Percentiles rank a stretch among this genome's conserved stretches.
phyloP scores from a whole-genome alignment of 2,888 invertebrate genomes.

The Helicoverpa assulta region DNA sequence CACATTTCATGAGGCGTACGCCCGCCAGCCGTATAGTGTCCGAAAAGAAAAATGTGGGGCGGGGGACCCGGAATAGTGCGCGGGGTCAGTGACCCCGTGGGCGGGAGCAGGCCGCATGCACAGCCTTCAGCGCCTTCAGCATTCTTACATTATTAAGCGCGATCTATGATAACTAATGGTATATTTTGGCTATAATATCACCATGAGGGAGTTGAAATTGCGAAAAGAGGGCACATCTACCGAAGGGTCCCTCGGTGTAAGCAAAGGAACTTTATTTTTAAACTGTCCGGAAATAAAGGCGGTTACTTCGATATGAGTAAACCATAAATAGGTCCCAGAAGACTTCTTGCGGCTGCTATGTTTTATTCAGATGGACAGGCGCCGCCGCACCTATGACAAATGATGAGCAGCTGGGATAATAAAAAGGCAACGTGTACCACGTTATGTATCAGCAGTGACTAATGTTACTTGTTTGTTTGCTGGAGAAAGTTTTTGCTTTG shows the following conservation, averaged over 20 bases:
- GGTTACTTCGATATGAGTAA: constrained; percentile 68
- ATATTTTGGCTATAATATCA: constrained; percentile 70
- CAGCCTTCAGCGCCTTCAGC: constrained; percentile 76
- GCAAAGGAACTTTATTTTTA: constrained; percentile 70
- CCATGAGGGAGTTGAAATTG: constrained; percentile 66
- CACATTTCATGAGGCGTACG: constrained; percentile 78
- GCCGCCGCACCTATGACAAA: constrained; percentile 72
- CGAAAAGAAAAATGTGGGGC: constrained; percentile 88
- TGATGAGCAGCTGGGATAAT: constrained; percentile 68
- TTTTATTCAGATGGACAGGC: constrained; percentile 80
- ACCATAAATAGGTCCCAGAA: constrained; percentile 79
- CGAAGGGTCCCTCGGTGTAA: constrained; percentile 40
- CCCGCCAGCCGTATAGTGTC: constrained; percentile 81
- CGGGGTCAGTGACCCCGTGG: constrained; percentile 81
- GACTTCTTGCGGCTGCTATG: constrained; percentile 77
- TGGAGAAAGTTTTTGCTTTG: constrained; percentile 55
- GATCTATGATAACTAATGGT: constrained; percentile 77
- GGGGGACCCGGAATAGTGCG: constrained; percentile 76
- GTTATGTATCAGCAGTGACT: constrained; percentile 58
- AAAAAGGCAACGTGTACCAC: constrained; percentile 53
- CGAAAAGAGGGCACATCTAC: constrained; percentile 50
- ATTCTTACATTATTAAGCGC: constrained; percentile 80
- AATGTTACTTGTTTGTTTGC: constrained; percentile 63
- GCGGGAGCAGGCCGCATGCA: constrained; percentile 69
- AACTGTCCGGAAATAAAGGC: constrained; percentile 69